A percentile compares a stretch with the other conserved stretches of the same genome.
Conservation (phyloP, 2,888 invertebrate species). For the Nasonovia ribisnigri region DNA sequence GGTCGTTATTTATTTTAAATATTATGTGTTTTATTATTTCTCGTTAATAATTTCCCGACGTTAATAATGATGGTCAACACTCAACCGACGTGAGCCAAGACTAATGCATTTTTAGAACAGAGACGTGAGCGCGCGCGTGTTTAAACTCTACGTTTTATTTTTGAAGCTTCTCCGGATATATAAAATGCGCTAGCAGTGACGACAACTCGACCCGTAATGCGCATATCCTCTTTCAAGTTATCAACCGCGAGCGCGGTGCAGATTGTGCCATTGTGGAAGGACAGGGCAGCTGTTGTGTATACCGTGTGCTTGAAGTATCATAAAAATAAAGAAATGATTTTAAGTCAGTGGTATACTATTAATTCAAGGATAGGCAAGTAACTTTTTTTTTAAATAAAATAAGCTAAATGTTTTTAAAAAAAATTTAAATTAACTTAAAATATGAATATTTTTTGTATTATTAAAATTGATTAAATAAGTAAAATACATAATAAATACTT, state of each 20-base stretch:
- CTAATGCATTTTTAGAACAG: conserved; percentile 56
- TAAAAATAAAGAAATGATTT: not conserved
- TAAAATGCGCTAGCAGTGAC: conserved; percentile 50
- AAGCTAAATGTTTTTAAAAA: not conserved
- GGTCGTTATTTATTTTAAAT: not conserved
- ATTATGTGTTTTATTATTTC: conserved; percentile 14
- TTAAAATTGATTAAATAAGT: not conserved
- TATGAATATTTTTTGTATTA: not conserved
- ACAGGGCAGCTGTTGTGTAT: conserved; percentile 14
- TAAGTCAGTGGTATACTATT: not conserved
- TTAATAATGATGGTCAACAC: conserved; percentile 39
- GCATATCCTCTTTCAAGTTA: conserved; percentile 64
- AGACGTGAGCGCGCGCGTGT: conserved; percentile 48
- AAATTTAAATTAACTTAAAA: not conserved
- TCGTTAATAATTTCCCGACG: conserved; percentile 34
- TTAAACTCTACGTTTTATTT: conserved; percentile 62
- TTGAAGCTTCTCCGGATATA: conserved; percentile 60
- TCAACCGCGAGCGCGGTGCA: not conserved
- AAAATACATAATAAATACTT: not conserved
- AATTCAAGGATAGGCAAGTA: not conserved
- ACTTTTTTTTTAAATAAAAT: not conserved
- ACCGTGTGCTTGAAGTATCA: conserved; percentile 5
- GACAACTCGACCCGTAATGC: conserved; percentile 34
- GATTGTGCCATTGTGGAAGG: conserved; percentile 26
- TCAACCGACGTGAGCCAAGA: conserved; percentile 58